A percentile compares a stretch with the other conserved stretches of the same genome.
Evolutionary conservation across 2,888 invertebrate species (phyloP).

Genomic region (Drosophila bunnanda): DNA sequence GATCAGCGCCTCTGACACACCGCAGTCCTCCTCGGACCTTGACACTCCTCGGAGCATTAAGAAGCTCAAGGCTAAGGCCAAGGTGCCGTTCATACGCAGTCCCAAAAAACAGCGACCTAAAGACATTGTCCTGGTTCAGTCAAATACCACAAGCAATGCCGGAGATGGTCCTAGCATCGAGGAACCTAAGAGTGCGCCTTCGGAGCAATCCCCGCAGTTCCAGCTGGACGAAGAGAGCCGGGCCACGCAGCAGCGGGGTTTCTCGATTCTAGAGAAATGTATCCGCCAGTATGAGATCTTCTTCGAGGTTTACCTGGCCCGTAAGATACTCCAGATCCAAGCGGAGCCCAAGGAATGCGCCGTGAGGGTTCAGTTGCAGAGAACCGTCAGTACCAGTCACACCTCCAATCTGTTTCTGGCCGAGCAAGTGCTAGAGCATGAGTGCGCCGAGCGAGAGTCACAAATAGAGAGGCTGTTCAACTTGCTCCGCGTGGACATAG

Average conservation of each 20-base stretch:
- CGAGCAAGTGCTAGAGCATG: constrained; percentile 85
- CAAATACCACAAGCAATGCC: constrained; percentile 38
- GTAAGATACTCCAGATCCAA: constrained; percentile 68
- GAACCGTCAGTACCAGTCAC: constrained; percentile 53
- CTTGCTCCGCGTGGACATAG: constrained; percentile 85
- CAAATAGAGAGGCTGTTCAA: constrained; percentile 85
- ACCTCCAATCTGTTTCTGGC: constrained; percentile 77
- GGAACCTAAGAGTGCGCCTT: constrained; percentile 80
- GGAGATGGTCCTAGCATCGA: constrained; percentile 32
- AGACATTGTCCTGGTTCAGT: constrained; percentile 70
- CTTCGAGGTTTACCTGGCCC: constrained; percentile 84
- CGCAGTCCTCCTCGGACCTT: constrained; percentile 83
- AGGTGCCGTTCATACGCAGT: constrained; percentile 82
- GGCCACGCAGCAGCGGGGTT: constrained; percentile 76
- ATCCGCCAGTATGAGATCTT: constrained; percentile 87
- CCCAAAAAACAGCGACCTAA: constrained; percentile 82
- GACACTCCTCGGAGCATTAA: constrained; percentile 84
- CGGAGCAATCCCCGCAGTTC: constrained; percentile 57
- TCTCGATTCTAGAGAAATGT: constrained; percentile 87
- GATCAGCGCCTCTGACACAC: constrained; percentile 83
- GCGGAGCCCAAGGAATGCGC: constrained; percentile 31
- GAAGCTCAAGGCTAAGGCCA: constrained; percentile 83
- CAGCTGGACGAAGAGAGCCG: constrained; percentile 69
- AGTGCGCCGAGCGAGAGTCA: constrained; percentile 77
- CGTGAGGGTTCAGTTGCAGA: constrained; percentile 62